Evolutionary conservation across 2,113 vertebrate species (phyloP), one percentile per base, ranked within the genome.

Genomic region (Leucosticte australis): DNA sequence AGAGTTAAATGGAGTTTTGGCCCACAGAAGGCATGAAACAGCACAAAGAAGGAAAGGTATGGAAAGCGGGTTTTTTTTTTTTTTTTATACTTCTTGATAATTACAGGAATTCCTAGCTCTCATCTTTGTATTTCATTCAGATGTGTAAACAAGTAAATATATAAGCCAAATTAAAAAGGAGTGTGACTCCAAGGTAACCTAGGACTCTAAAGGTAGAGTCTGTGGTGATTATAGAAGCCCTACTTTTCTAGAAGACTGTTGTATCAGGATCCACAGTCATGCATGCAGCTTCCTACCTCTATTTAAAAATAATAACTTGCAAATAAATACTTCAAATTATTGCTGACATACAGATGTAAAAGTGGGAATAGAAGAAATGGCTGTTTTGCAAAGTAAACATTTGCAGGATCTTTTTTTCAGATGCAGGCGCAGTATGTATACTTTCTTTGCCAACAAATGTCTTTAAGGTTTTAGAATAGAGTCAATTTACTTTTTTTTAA

Each of bases 391-490:
- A 42, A 83, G 18, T 35, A 73, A 83, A 77, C 15, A n/a, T 70
- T 71, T 79, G 44, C 64, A 68, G 74, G 47, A 77, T 75, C 21
- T 69, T 92, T 78, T 52, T 84, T 90, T 90, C 71, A 74, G 44
- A 59, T 77, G 39, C 28, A 68, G 41, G 74, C 20, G 2, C 35
- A 69, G 52, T 64, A 41, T 44, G 14, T 74, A 5, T 67, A 41
- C 24, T 42, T 60, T 50, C 89, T 94, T 89, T 91, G 90, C 90
- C 83, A 92, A 74, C 30, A 94, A 85, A 83, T 52, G 55, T 65
- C 87, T 88, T 69, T 42, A 79, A 79, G 77, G 56, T 83, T 87
- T 91, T 91, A 92, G 41, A 91, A 68, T 53, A 53, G 56, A 76
- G 47, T 91, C 42, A 75, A 5, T 70, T 85, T 83, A 20, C n/a